phyloP scores from a whole-genome alignment of 2,888 invertebrate species.

The Ichneumoninae sp. region DNA sequence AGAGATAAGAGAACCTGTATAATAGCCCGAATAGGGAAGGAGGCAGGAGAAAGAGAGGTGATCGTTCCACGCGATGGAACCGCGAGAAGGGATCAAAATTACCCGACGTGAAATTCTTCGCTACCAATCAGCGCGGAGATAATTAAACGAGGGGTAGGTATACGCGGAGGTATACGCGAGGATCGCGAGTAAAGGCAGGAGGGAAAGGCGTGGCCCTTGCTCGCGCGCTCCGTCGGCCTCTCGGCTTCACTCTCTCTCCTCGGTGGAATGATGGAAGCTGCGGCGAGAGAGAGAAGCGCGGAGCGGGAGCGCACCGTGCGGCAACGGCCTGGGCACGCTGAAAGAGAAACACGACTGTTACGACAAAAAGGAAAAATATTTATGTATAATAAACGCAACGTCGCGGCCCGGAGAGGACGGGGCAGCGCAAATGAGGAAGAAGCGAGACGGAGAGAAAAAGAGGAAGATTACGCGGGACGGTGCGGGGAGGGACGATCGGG shows the following conservation, averaged over 20 bases:
- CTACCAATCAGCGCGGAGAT: conserved; percentile 83
- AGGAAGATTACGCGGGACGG: background rate
- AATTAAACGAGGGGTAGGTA: conserved; percentile 83
- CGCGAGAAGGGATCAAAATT: conserved; percentile 81
- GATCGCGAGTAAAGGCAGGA: conserved; percentile 75
- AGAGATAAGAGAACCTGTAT: conserved; percentile 56
- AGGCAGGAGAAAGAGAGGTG: conserved; percentile 39
- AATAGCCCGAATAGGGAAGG: conserved; percentile 62
- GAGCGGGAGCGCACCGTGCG: conserved; percentile 39
- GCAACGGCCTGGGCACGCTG: conserved; percentile 20
- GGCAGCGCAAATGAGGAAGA: conserved; percentile 34
- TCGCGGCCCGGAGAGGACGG: conserved; percentile 35
- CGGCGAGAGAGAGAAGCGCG: background rate
- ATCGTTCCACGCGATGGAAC: conserved; percentile 64
- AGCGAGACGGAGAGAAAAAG: conserved; percentile 25
- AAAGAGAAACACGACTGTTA: conserved; percentile 56
- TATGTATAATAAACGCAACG: conserved; percentile 66
- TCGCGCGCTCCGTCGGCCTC: conserved; percentile 36
- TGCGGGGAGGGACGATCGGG: background rate
- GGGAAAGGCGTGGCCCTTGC: conserved; percentile 80
- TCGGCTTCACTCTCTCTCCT: conserved; percentile 11
- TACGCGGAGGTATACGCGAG: conserved; percentile 67
- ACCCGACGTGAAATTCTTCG: conserved; percentile 82
- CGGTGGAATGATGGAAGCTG: conserved; percentile 80
- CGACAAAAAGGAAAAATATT: conserved; percentile 64